phyloP scores from a whole-genome alignment of 2,888 invertebrate species.

The Ischnus inquisitorius region DNA sequence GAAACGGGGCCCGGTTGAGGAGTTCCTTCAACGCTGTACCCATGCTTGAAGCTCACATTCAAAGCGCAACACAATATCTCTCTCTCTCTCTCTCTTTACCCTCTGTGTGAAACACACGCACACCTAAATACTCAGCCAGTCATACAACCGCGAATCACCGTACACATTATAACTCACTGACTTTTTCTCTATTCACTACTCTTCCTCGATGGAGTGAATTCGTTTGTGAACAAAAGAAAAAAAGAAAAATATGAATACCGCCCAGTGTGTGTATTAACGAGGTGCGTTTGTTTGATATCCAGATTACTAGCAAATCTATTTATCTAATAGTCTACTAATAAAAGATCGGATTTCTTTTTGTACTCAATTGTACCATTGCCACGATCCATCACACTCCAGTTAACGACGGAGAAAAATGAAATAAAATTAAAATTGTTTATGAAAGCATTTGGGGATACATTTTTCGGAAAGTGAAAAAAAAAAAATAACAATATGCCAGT shows the following conservation, averaged over 20 bases:
- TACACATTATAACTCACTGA: constrained; percentile 13
- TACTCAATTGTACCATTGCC: background rate
- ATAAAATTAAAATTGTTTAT: constrained; percentile 12
- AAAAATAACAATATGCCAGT: background rate
- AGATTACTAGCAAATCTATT: no score
- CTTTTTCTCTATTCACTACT: constrained; percentile 35
- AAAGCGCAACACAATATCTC: constrained; percentile 37
- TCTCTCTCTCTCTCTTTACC: constrained; percentile 21
- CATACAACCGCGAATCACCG: background rate
- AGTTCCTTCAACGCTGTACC: constrained; percentile 57
- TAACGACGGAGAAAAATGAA: background rate
- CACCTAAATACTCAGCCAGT: constrained; percentile 29
- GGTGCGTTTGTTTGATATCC: background rate
- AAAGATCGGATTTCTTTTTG: background rate
- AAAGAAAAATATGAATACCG: background rate
- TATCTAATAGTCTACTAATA: no score
- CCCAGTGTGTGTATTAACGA: no score
- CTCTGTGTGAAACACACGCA: constrained; percentile 30
- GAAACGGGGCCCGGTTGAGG: constrained; percentile 58
- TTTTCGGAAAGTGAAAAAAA: background rate
- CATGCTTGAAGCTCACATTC: constrained; percentile 36
- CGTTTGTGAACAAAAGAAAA: constrained; percentile 14
- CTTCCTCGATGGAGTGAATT: constrained; percentile 17
- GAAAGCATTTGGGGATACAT: no score
- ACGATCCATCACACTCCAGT: background rate